phyloP scores from a whole-genome alignment of 2,888 invertebrate genomes.

The Hemistola chrysoprasaria region DNA sequence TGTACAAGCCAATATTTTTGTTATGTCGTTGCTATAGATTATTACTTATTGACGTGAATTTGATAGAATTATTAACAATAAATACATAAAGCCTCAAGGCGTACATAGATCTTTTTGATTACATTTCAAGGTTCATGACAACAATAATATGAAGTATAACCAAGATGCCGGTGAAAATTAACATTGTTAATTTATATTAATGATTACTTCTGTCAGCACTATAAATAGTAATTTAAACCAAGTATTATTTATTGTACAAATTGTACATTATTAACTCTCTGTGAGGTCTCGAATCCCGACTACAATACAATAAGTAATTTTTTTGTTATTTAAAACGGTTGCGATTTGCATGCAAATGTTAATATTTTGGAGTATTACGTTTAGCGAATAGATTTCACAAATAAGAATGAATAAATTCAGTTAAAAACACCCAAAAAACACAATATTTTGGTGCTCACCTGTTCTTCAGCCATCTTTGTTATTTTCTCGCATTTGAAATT shows the following conservation, averaged over 20 bases:
- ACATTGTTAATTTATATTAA: too few species aligned
- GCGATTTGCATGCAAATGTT: not conserved
- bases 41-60: too few species aligned
- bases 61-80: too few species aligned
- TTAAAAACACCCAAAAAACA: constrained; percentile 57
- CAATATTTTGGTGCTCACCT: constrained; percentile 85
- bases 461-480: constrained; percentile 90
- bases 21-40: too few species aligned
- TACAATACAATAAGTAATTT: not conserved
- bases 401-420: constrained; percentile 46
- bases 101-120: constrained; percentile 20
- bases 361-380: not conserved
- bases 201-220: too few species aligned
- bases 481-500: constrained; percentile 76
- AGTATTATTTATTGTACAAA: constrained; percentile 5
- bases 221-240: too few species aligned
- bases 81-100: constrained; percentile 4
- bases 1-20: too few species aligned
- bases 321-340: constrained; percentile 1
- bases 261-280: constrained; percentile 11
- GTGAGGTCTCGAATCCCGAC: constrained; percentile 20
- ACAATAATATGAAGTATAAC: constrained; percentile 55
- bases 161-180: constrained; percentile 59
- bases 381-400: constrained; percentile 10
- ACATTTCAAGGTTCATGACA: constrained; percentile 57